phyloP scores from a whole-genome alignment of 2,113 vertebrate genomes.

The Malurus melanocephalus region DNA sequence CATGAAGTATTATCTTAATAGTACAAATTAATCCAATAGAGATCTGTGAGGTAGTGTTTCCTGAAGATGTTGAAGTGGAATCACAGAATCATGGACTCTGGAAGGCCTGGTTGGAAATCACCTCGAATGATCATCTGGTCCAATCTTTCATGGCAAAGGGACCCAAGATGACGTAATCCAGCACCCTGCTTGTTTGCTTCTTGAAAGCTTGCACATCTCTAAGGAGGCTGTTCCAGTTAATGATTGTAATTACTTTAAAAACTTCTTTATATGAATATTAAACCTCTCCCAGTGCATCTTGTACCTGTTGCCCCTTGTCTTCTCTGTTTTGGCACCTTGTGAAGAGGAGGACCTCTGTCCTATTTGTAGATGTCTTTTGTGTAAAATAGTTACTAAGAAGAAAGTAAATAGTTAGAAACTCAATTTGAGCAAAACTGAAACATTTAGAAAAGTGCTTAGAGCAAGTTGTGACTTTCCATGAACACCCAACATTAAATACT shows the following conservation, averaged over 20 bases:
- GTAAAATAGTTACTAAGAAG: neutral
- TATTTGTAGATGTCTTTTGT: neutral
- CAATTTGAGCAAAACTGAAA: neutral
- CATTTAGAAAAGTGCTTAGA: neutral
- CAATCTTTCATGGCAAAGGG: neutral
- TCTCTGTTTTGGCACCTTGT: neutral
- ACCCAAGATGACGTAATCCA: neutral
- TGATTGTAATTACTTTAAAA: neutral
- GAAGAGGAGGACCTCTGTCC: neutral
- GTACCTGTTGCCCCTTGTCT: neutral
- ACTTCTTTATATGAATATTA: neutral
- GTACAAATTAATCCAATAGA: neutral
- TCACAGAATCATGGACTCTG: neutral
- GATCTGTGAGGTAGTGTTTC: neutral
- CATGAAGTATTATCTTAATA: neutral
- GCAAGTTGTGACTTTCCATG: neutral
- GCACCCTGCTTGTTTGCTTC: accelerated
- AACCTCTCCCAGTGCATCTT: neutral
- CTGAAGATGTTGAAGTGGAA: neutral
- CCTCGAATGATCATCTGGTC: neutral
- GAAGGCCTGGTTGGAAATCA: neutral
- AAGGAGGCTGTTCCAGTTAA: neutral
- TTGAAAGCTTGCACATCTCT: neutral
- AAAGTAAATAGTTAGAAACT: neutral
- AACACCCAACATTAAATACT: neutral